Conservation (phyloP, 2,888 invertebrate genomes). For the Tiliacea aurago region DNA sequence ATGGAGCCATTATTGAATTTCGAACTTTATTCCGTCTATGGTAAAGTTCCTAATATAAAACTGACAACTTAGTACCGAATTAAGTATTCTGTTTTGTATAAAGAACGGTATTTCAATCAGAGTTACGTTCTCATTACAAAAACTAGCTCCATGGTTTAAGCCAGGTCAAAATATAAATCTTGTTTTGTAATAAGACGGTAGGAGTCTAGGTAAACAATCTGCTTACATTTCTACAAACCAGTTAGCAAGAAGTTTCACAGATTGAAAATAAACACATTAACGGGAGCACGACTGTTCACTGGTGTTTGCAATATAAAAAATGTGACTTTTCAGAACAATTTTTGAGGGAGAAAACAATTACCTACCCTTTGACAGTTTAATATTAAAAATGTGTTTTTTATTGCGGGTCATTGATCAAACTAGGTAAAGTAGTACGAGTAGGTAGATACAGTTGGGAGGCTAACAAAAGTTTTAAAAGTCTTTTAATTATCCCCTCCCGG, state of each 20-base stretch:
- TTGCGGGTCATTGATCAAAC: slow-evolving; percentile 60
- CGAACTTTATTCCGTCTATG: too few species aligned
- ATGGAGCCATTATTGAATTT: too few species aligned
- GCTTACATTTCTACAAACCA: neutral
- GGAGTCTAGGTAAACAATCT: neutral
- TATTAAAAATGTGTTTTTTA: slow-evolving; percentile 58
- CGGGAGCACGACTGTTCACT: slow-evolving; percentile 56
- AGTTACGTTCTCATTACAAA: too few species aligned
- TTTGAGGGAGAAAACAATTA: slow-evolving; percentile 77
- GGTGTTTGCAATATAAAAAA: slow-evolving; percentile 78
- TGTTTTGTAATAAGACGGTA: too few species aligned
- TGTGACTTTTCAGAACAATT: slow-evolving; percentile 75
- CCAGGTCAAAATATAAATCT: too few species aligned
- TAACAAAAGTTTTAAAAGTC: neutral
- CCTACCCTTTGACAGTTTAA: slow-evolving; percentile 71
- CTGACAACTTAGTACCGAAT: too few species aligned
- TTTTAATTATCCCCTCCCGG: too few species aligned
- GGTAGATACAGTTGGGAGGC: neutral
- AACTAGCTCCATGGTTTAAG: too few species aligned
- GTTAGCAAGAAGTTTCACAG: too few species aligned
- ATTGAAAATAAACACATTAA: slow-evolving; percentile 32
- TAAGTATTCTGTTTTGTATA: too few species aligned
- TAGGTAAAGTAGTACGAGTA: neutral
- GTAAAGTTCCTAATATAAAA: too few species aligned
- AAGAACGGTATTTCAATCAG: too few species aligned